Percentiles rank a stretch among this genome's conserved stretches.
These are phyloP conservation scores for Chymomyza costata DNA, from an alignment of 1,140 invertebrate species.

Conservation along the genomic window DNA sequence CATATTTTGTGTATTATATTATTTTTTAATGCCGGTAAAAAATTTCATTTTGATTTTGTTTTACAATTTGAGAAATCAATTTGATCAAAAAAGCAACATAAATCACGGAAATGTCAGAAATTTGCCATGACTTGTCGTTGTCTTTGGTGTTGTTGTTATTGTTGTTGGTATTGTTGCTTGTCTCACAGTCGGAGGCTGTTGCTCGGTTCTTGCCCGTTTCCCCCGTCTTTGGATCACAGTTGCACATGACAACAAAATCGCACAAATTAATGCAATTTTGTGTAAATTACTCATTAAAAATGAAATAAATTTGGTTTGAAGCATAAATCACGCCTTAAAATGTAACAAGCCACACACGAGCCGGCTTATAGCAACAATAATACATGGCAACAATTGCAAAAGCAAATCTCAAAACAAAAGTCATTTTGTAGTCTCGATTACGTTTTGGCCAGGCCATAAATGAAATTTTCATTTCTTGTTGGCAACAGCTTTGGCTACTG, in stretches of 20 bases:
- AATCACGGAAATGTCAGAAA: constrained; percentile 70
- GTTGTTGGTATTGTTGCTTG: constrained; percentile 1
- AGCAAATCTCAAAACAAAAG: constrained; percentile 58
- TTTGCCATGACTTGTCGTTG: constrained; percentile 64
- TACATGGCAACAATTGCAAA: constrained; percentile 25
- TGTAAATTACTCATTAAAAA: constrained; percentile 73
- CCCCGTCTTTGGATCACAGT: background rate
- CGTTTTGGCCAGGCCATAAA: constrained; percentile 33
- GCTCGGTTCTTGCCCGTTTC: constrained; percentile 18
- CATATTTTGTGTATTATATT: no score
- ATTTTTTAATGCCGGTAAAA: no score
- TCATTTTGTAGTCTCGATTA: constrained; percentile 47
- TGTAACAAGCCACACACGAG: constrained; percentile 38
- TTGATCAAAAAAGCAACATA: constrained; percentile 29
- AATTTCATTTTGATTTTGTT: no score
- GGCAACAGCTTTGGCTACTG: constrained; percentile 20
- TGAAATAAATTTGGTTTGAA: constrained; percentile 60
- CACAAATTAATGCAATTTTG: constrained; percentile 71
- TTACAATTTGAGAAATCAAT: constrained; percentile 40
- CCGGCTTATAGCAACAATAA: constrained; percentile 1
- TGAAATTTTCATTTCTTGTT: constrained; percentile 55
- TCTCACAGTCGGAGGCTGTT: constrained; percentile 25
- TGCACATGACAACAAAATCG: constrained; percentile 12
- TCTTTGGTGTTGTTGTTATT: constrained; percentile 11
- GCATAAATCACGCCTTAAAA: constrained; percentile 66